Conservation (phyloP, 53 echinoderm and acorn worm species). For the Zoroaster sp. region DNA sequence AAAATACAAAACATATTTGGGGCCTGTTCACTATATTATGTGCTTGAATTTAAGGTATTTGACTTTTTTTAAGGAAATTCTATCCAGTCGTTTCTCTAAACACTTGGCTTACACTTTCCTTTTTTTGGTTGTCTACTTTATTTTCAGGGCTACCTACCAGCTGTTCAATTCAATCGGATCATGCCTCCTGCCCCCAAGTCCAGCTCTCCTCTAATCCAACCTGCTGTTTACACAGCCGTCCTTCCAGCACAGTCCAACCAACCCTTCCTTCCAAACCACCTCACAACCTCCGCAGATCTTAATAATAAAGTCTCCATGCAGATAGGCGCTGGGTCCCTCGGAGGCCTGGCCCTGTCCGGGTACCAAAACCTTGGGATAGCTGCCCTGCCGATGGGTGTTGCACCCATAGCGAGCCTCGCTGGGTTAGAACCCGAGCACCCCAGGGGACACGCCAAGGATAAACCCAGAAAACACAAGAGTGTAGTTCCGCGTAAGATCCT, state of each 20-base stretch:
- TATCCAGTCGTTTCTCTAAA: too few species aligned
- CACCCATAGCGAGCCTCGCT: constrained; percentile 25
- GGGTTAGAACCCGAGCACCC: neutral
- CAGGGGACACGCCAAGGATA: constrained; percentile 29
- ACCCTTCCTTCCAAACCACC: constrained; percentile 19
- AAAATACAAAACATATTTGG: too few species aligned
- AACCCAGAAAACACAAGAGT: constrained; percentile 37
- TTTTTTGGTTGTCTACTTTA: neutral
- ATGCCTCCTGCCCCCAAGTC: constrained; percentile 39
- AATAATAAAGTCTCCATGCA: constrained; percentile 71
- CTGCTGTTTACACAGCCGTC: neutral
- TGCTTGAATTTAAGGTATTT: too few species aligned
- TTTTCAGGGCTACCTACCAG: constrained; percentile 68
- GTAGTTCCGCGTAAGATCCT: constrained; percentile 26
- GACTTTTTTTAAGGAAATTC: too few species aligned
- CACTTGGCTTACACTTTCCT: too few species aligned
- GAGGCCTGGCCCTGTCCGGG: constrained; percentile 51
- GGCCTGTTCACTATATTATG: too few species aligned
- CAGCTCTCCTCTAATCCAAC: constrained; percentile 9
- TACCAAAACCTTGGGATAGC: neutral
- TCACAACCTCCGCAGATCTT: constrained; percentile 48
- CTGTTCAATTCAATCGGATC: constrained; percentile 61
- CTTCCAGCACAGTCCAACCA: neutral
- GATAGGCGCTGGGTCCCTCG: constrained; percentile 49
- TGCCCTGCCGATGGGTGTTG: constrained; percentile 37